Base-by-base conservation (phyloP, 2,797 vertebrate genomes). In the Coluber constrictor region DNA sequence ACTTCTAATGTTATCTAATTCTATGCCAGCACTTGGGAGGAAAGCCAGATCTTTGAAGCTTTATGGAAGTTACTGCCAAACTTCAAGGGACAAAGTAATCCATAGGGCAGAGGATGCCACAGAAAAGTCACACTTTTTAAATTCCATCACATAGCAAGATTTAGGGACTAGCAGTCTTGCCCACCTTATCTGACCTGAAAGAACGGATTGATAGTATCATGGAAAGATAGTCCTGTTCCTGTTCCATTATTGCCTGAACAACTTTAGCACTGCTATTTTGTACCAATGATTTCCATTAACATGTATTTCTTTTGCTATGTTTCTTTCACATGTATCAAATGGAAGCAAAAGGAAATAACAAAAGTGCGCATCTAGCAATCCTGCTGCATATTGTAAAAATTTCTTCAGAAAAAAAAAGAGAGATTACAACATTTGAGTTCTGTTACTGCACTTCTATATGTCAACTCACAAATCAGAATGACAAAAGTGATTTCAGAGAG, bases 361-460 rank as follows among this genome's bases (percentile, higher is more conserved):
- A 70, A 87, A 11, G 6, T 59, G 13, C 91, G 4, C 10, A 92
- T 51, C 8, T 18, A 91, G 57, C n/a, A 23, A 27, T 93, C 29
- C n/a, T 74, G 12, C 57, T 90, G 55, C 12, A 90, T 5, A 3
- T 94, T 90, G 87, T 66, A 89, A 95, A 97, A 8, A 27, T 13
- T 20, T 91, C 32, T 55, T 29, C 59, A 83, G 61, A n/a, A 61
- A 57, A 47, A 47, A 55, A 92, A 94, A 92, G 90, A 92, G 43
- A 37, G 92, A 94, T 95, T 93, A 90, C 92, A 93, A 92, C 20
- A 95, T 94, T 27, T 32, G 88, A 54, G 61, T 86, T 13, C 12
- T 92, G 29, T 91, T 95, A 90, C 88, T 95, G 87, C 94, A 83
- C 47, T 4, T 25, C 79, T 12, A 47, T 95, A 90, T 37, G 93